Conservation (phyloP, 2,888 invertebrate species). For the Dryobota labecula region DNA sequence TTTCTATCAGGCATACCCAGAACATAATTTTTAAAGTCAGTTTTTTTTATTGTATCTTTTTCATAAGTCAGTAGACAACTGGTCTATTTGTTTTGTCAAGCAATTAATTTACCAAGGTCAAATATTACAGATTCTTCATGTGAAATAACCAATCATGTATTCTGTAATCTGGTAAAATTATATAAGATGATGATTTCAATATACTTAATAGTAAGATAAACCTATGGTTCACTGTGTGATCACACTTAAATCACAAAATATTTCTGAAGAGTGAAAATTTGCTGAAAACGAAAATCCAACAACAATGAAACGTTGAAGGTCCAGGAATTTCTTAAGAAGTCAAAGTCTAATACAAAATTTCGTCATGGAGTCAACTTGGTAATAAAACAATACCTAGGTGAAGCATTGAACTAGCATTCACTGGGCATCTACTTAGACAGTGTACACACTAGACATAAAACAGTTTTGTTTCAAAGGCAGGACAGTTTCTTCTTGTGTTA, state of each 20-base stretch:
- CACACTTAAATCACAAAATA: not conserved
- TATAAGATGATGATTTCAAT: not conserved
- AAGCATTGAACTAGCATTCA: not conserved
- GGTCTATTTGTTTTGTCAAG: no score
- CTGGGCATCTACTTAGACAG: not conserved
- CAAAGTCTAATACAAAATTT: not conserved
- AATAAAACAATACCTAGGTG: slow-evolving; percentile 20
- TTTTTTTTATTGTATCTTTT: no score
- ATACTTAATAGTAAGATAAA: not conserved
- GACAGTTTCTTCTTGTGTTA: no score
- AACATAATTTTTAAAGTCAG: no score
- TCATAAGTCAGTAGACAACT: no score
- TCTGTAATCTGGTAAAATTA: not conserved
- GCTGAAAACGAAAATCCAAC: slow-evolving; percentile 6
- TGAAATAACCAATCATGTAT: not conserved
- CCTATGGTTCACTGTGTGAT: not conserved
- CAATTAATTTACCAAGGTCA: no score
- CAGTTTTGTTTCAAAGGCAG: not conserved
- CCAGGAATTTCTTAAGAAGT: slow-evolving; percentile 10
- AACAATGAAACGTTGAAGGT: slow-evolving; percentile 2
- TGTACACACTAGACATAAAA: not conserved
- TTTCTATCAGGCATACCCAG: no score
- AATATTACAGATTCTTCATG: no score
- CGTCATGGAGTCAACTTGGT: slow-evolving; percentile 4
- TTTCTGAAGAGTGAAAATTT: not conserved